Base-by-base conservation (phyloP, 2,797 vertebrate species). In the Crenuchus spilurus region DNA sequence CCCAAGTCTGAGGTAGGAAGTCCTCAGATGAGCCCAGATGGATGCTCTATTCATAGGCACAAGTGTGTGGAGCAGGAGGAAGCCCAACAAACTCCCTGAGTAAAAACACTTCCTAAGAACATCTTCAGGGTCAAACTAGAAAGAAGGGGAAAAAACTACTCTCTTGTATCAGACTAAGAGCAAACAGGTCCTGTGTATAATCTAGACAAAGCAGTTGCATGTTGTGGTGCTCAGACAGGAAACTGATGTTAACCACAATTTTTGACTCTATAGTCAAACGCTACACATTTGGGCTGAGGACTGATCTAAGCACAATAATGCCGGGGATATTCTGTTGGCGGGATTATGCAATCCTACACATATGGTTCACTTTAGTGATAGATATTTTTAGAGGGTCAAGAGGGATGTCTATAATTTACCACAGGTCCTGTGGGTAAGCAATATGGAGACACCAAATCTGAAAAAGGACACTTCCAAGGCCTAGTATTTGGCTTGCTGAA, bases 331-430 rank as follows among this genome's bases (percentile, higher is more conserved):
- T 46, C 81, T 75, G 74, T 73, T 31, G 70, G 67, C 75, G 73
- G 48, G 51, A 82, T 92, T 91, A 91, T 76, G 88, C 85, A 92
- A 92, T 64, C 52, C 33, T 5, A 22, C 69, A 66, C 89, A 92
- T 82, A 88, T 89, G 90, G 84, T 89, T 91, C 79, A 83, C 74
- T 89, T 92, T 87, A 90, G 60, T 77, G 78, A 39, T 49, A 71
- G 86, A 84, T 92, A 92, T 92, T 91, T 93, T 92, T 92, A 92
- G 89, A 82, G 28, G 57, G 68, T 75, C 54, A 80, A 74, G 68
- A 83, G 85, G 52, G 76, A 87, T 70, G 60, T 70, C 79, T 78
- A 70, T 74, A 73, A 86, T 83, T 82, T 6, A 33, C 72, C 73
- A 77, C 78, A 82, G 57, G 75, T 72, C 62, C 75, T 82, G 54